Conservation (phyloP, 2,797 vertebrate species). For the Diglossa cyanea region DNA sequence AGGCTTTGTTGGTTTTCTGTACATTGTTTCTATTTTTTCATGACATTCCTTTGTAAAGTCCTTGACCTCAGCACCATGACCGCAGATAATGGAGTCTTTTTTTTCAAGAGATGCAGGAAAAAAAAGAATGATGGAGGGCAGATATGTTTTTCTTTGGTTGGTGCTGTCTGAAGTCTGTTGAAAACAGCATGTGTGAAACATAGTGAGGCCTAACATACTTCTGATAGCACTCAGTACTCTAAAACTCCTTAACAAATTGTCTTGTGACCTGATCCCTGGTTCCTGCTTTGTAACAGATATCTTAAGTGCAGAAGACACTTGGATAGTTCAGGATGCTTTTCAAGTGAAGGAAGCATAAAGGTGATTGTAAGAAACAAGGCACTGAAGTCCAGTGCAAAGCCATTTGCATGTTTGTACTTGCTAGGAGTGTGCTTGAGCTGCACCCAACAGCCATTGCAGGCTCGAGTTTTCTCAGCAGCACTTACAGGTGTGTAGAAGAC, state of each 20-base stretch:
- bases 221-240: not conserved
- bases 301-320: not conserved
- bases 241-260: not conserved
- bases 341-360: not conserved
- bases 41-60: not conserved
- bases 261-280: not conserved
- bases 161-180: not conserved
- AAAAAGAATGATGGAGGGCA: not conserved
- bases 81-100: not conserved
- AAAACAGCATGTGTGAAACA: not conserved
- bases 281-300: not conserved
- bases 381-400: not conserved
- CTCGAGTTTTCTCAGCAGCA: not conserved
- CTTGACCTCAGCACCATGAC: not conserved
- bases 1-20: not conserved
- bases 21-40: not conserved
- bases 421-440: not conserved
- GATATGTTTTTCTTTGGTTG: not conserved
- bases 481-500: not conserved
- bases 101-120: not conserved
- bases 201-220: not conserved
- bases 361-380: not conserved
- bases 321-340: not conserved
- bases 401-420: rapidly evolving
- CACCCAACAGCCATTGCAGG: not conserved